Percentiles rank a stretch among this genome's conserved stretches.
These are phyloP conservation scores for Torymus auratus DNA, from an alignment of 2,888 invertebrate genomes.

Conservation along the genomic window DNA sequence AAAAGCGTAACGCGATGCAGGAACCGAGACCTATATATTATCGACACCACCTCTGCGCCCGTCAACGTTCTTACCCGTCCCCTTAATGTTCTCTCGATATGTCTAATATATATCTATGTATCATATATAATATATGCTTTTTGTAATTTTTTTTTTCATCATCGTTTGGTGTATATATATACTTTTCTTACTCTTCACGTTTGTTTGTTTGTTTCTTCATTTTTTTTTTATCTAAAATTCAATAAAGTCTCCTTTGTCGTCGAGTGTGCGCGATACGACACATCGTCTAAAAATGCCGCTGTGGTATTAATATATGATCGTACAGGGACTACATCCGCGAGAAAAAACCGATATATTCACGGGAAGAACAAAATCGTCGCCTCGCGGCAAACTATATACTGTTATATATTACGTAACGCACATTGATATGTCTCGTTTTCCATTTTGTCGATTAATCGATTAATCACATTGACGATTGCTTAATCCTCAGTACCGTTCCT, in stretches of 20 bases:
- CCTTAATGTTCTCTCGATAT: constrained; percentile 30
- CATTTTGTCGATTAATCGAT: constrained; percentile 19
- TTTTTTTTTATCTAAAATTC: constrained; percentile 40
- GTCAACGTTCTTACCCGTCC: not conserved
- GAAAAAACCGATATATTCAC: too few species aligned
- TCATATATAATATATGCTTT: constrained; percentile 25
- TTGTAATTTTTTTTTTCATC: constrained; percentile 3
- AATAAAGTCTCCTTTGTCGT: constrained; percentile 11
- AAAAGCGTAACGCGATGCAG: constrained; percentile 16
- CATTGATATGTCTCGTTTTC: constrained; percentile 2
- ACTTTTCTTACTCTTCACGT: not conserved
- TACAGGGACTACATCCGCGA: too few species aligned
- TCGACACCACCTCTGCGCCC: not conserved
- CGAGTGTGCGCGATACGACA: not conserved
- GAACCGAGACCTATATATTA: constrained; percentile 30
- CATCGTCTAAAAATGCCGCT: constrained; percentile 34
- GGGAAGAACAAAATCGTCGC: too few species aligned
- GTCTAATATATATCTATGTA: constrained; percentile 35
- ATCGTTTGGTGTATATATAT: constrained; percentile 18
- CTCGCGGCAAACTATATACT: too few species aligned
- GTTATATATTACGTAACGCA: not conserved
- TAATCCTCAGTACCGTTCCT: constrained; percentile 8
- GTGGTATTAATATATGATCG: not conserved
- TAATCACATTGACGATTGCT: constrained; percentile 40
- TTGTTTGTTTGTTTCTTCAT: not conserved